phyloP scores from a whole-genome alignment of 1,140 invertebrate species.

The Lepidostoma basale region DNA sequence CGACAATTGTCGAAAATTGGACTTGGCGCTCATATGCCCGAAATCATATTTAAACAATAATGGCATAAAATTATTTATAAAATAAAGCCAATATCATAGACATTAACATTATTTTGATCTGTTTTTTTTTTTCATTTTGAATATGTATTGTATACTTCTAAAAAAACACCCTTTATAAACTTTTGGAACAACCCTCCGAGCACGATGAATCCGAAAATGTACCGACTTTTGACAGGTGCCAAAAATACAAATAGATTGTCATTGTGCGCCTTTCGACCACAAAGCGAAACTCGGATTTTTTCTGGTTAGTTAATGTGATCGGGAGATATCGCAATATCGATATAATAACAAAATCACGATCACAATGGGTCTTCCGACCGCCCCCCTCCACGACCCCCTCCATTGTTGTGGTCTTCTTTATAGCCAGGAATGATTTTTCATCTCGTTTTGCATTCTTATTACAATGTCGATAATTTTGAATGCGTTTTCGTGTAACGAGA shows the following conservation, averaged over 20 bases:
- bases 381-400: not conserved
- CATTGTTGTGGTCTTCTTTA: not conserved
- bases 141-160: not conserved
- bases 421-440: too few relatives aligned
- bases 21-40: too few relatives aligned
- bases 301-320: conserved; percentile 5
- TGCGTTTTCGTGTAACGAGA: too few relatives aligned
- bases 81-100: too few relatives aligned
- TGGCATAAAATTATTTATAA: too few relatives aligned
- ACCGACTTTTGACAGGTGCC: conserved; percentile 2
- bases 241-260: not conserved
- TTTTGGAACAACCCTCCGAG: not conserved
- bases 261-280: not conserved
- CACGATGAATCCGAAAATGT: not conserved
- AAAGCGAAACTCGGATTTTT: not conserved
- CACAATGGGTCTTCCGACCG: not conserved
- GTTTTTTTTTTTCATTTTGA: not conserved
- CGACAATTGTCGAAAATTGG: too few relatives aligned
- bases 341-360: conserved; percentile 12
- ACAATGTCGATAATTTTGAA: too few relatives aligned
- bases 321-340: conserved; percentile 5
- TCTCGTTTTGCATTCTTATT: too few relatives aligned
- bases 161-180: not conserved
- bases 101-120: too few relatives aligned
- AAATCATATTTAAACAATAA: too few relatives aligned